Evolutionary conservation across 2,888 invertebrate genomes (phyloP), one percentile per base, ranked within the genome.

Genomic region (Monopis laevigella): DNA sequence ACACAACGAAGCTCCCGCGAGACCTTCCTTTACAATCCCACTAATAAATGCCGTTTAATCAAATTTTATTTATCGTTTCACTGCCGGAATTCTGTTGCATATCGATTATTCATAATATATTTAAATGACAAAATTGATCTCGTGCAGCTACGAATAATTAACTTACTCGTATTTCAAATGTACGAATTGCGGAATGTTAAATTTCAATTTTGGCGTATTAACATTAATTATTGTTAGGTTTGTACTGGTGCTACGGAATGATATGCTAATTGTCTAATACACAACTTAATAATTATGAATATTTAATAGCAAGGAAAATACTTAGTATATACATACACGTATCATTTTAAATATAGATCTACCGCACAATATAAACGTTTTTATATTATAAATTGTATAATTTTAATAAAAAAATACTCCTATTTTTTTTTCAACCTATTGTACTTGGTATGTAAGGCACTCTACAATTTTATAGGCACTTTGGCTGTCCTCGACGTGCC

Each of bases 21-120:
- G 77, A 56, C 59, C 58, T 64, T 62, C 78, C 69, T 71, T 74
- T 74, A 70, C 77, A 74, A 72, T 71, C 65, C 62, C 67, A 72
- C 75, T 78, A 74, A 74, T 74, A 69, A 77, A 74, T 69, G 65
- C 65, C 61, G 58, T 60, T 75, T 72, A 72, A 40, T 45, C 41
- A 41, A 45, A 45, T 45, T 42, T 36, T 42, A 41, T 45, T 45
- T 43, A 42, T 30, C 30, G 21, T 27, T 38, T 11, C 18, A 39
- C 13, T 35, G 71, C 72, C 62, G 71, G 63, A 68, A 68, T 73
- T 71, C 68, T 71, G 63, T 65, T 62, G 64, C 67, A 55, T 51
- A 49, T 46, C 48, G 38, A 43, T 43, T 36, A 24, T 24, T 24
- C 24, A 24, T 24, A 24, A 24, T 24, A n/a, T 16, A 35, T 35